Evolutionary conservation across 2,888 invertebrate species (phyloP), one percentile per base, ranked within the genome.

Genomic region (Drymonia ruficornis): DNA sequence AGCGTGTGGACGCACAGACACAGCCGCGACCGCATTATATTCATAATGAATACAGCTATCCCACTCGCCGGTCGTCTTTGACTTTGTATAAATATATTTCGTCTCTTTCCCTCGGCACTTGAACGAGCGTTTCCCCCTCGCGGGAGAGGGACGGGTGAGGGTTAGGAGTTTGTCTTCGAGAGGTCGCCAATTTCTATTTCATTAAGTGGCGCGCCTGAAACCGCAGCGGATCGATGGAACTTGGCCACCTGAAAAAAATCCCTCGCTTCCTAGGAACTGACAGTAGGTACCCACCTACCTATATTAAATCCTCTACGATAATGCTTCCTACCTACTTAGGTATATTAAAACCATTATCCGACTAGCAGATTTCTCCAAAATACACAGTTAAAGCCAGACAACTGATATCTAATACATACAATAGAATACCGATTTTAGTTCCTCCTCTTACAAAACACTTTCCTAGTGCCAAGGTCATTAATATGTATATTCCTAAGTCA

Each of bases 31-130:
- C 88, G 84, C 91, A 90, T 91, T 91, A 91, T 91, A 91, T 91
- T 91, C 91, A 91, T 91, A 91, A 91, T 91, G 91, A 91, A 91
- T 92, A 92, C 87, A 89, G 90, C 91, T 86, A 86, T 92, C 91
- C 91, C 87, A 89, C 91, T 92, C 91, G 82, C 76, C 81, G 82
- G 86, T 81, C 90, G 90, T 91, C 91, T 91, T 92, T 90, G 89
- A 90, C 91, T 91, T 91, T 90, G 90, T 89, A 91, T 91, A 91
- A 91, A 91, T 89, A 92, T 91, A 86, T 88, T 91, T 86, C 80
- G 86, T 92, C 92, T 74, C 86, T 77, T 70, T 91, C 88, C 56
- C 80, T 63, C 89, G 72, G 78, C 78, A 82, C 85, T 87, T 84
- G 83, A 81, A 72, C 80, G 83, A 81, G 77, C 75, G 78, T 61